phyloP scores from a whole-genome alignment of 2,888 invertebrate genomes.

The Rhaphigaster nebulosa region DNA sequence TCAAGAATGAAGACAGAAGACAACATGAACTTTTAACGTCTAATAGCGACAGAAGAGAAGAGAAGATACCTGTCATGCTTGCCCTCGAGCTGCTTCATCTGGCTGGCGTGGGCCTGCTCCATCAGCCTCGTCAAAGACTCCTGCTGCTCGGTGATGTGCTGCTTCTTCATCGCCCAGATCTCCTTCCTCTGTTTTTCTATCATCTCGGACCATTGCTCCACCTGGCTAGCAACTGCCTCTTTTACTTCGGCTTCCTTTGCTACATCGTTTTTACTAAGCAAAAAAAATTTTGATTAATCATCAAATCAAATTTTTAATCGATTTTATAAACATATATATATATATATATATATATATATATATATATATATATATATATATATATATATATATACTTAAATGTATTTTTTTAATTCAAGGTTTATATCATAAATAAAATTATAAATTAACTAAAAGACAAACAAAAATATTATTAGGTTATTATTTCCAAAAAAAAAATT shows the following conservation, averaged over 20 bases:
- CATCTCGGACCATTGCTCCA: conserved; percentile 94
- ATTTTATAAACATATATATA: too few relatives aligned
- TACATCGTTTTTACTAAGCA: conserved; percentile 82
- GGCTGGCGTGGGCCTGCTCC: conserved; percentile 83
- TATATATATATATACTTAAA: too few relatives aligned
- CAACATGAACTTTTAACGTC: too few relatives aligned
- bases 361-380: too few relatives aligned
- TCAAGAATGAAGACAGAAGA: too few relatives aligned
- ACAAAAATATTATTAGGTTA: too few relatives aligned
- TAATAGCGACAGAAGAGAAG: background rate
- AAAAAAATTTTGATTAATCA: background rate
- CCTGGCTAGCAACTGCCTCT: conserved; percentile 91
- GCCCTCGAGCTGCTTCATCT: conserved; percentile 90
- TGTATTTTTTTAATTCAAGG: too few relatives aligned
- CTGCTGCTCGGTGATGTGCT: conserved; percentile 88
- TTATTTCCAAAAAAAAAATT: too few relatives aligned
- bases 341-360: too few relatives aligned
- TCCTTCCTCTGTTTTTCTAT: conserved; percentile 85
- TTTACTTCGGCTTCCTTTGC: conserved; percentile 83
- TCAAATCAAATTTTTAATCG: too few relatives aligned
- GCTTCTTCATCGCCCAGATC: conserved; percentile 85
- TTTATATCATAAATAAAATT: too few relatives aligned
- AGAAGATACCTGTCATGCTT: conserved; percentile 84
- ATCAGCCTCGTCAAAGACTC: conserved; percentile 81
- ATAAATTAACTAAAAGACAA: too few relatives aligned